Percentiles rank a stretch among this genome's conserved stretches.
These are phyloP conservation scores for Cheilosia vernalis DNA, from an alignment of 2,888 invertebrate species.

Conservation along the genomic window DNA sequence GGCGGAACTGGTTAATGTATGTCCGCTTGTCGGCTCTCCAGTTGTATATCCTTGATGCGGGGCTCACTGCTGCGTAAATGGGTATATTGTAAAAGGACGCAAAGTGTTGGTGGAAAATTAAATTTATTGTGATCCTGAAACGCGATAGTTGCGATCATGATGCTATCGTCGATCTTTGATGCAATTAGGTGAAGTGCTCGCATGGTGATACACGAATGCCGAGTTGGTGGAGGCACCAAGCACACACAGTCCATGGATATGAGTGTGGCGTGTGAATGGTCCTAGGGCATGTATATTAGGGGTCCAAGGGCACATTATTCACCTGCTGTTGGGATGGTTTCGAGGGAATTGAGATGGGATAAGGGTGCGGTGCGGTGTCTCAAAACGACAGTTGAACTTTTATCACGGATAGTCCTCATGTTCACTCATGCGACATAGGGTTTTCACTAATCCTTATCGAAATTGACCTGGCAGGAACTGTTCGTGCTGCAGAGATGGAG, in stretches of 20 bases:
- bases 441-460: too few species aligned
- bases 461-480: too few species aligned
- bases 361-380: background rate
- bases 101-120: conserved; percentile 63
- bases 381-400: too few species aligned
- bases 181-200: conserved; percentile 70
- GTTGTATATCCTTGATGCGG: conserved; percentile 46
- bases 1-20: conserved; percentile 71
- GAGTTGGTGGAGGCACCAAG: background rate
- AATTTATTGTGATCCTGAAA: conserved; percentile 69
- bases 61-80: background rate
- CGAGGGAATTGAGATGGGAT: background rate
- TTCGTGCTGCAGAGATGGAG: too few species aligned
- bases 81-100: conserved; percentile 48
- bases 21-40: conserved; percentile 26
- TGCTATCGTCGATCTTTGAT: conserved; percentile 53
- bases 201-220: conserved; percentile 60
- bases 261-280: conserved; percentile 33
- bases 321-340: conserved; percentile 7
- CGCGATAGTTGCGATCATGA: conserved; percentile 63
- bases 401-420: too few species aligned
- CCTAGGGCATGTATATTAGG: background rate
- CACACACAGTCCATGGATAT: background rate
- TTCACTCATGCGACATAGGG: too few species aligned
- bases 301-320: background rate